These are phyloP conservation scores for Eupeodes luniger DNA, from an alignment of 2,888 invertebrate genomes.

Conservation along the genomic window DNA sequence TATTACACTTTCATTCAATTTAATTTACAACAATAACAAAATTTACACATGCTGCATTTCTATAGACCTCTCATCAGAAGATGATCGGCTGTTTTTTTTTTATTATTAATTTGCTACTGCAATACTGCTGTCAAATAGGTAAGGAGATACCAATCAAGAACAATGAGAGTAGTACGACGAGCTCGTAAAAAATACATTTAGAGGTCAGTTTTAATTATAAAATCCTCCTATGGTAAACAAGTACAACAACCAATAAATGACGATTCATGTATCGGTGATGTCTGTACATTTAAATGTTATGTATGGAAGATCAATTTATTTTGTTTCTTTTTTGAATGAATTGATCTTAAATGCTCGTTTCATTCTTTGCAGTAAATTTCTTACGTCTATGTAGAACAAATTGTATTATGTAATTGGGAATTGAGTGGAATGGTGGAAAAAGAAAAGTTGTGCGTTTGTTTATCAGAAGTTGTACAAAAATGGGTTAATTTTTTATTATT, in stretches of 20 bases:
- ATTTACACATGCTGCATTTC: slow-evolving; percentile 30
- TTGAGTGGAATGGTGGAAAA: not conserved
- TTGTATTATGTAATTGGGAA: slow-evolving; percentile 25
- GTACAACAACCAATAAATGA: slow-evolving; percentile 14
- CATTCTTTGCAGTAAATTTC: slow-evolving; percentile 2
- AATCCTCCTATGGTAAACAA: slow-evolving; percentile 14
- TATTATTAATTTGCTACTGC: slow-evolving; percentile 48
- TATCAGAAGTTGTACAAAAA: not conserved
- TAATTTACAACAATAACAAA: slow-evolving; percentile 7
- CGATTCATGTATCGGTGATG: slow-evolving; percentile 16
- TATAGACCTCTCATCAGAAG: slow-evolving; percentile 25
- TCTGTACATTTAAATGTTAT: slow-evolving; percentile 1
- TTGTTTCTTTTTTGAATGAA: slow-evolving; percentile 22
- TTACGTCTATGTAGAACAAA: not conserved
- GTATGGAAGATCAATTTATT: slow-evolving; percentile 55
- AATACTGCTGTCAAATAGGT: slow-evolving; percentile 41
- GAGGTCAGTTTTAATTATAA: slow-evolving; percentile 69
- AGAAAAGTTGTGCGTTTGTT: slow-evolving; percentile 7
- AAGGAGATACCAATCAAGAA: slow-evolving; percentile 69
- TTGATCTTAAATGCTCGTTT: slow-evolving; percentile 38
- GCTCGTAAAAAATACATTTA: slow-evolving; percentile 57
- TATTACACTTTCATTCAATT: slow-evolving; percentile 21
- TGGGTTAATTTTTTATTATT: slow-evolving; percentile 9
- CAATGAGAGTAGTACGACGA: slow-evolving; percentile 48
- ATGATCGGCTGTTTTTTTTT: slow-evolving; percentile 36